A percentile compares a stretch with the other conserved stretches of the same genome.
Conservation (phyloP, 2,797 vertebrate genomes). For the Hemibagrus guttatus region DNA sequence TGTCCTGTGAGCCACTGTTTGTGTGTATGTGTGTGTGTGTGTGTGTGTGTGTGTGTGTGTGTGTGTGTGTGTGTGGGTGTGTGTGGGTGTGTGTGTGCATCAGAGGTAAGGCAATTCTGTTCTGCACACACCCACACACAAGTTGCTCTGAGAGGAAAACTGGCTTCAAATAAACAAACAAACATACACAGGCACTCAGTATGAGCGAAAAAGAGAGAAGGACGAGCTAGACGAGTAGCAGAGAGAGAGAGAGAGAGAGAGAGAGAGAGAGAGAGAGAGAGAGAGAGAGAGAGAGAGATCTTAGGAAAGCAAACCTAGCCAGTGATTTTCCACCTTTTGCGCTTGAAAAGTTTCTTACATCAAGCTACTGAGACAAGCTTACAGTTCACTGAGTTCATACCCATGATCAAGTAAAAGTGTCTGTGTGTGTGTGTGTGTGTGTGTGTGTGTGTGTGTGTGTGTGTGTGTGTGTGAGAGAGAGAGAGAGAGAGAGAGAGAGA, state of each 20-base stretch:
- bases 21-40: constrained; percentile 26
- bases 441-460: constrained; percentile 29
- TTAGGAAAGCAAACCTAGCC: constrained; percentile 40
- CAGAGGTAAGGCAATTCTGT: constrained; percentile 2
- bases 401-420: not conserved
- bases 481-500: not conserved
- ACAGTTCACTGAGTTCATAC: constrained; percentile 41
- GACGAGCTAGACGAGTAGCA: constrained; percentile 11
- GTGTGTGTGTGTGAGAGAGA: constrained; percentile 2
- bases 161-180: constrained; percentile 44
- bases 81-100: constrained; percentile 13
- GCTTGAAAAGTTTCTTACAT: constrained; percentile 49
- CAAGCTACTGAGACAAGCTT: constrained; percentile 44
- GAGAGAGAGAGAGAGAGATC: constrained; percentile 24
- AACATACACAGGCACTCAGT: constrained; percentile 28
- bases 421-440: constrained; percentile 14
- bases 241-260: constrained; percentile 9
- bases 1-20: constrained; percentile 14
- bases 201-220: constrained; percentile 45
- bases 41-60: constrained; percentile 7
- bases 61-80: not conserved
- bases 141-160: constrained; percentile 36
- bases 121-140: constrained; percentile 21
- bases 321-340: constrained; percentile 57
- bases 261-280: not conserved